A percentile compares a stretch with the other conserved stretches of the same genome.
Conservation (phyloP, 2,113 vertebrate genomes). For the Peromyscus polionotus region DNA sequence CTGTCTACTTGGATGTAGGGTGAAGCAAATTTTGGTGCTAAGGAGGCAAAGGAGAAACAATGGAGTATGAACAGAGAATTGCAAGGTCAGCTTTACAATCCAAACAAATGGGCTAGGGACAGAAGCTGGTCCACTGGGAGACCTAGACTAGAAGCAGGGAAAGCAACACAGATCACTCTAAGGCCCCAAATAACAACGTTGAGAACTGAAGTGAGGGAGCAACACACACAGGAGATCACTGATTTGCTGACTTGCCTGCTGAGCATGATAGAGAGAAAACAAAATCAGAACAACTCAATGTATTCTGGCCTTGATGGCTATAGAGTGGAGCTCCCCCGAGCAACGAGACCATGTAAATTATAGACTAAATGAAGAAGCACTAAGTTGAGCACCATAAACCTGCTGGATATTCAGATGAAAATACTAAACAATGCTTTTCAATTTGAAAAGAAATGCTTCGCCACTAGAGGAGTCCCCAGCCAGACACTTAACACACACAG, state of each 20-base stretch:
- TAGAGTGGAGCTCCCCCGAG: neutral
- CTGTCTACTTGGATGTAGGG: neutral
- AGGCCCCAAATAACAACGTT: neutral
- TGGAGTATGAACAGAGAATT: neutral
- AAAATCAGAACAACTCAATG: conserved; percentile 23
- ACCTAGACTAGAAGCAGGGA: conserved; percentile 18
- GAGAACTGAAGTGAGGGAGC: neutral
- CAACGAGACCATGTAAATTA: neutral
- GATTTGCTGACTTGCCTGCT: conserved; percentile 12
- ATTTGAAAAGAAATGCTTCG: neutral
- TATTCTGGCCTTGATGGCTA: conserved; percentile 2
- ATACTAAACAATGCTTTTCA: neutral
- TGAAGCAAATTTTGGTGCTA: neutral
- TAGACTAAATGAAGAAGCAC: neutral
- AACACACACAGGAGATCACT: neutral
- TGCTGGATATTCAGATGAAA: neutral
- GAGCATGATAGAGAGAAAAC: neutral
- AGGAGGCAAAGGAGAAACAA: neutral
- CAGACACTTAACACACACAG: neutral
- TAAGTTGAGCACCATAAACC: neutral
- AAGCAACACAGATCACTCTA: neutral
- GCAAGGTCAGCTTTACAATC: conserved; percentile 17
- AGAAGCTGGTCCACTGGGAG: neutral
- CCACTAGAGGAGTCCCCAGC: neutral
- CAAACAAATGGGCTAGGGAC: neutral